Percentiles rank a stretch among this genome's conserved stretches.
Conservation (phyloP, 35 echinoderm and acorn worm species). For the Chiridota heheva region DNA sequence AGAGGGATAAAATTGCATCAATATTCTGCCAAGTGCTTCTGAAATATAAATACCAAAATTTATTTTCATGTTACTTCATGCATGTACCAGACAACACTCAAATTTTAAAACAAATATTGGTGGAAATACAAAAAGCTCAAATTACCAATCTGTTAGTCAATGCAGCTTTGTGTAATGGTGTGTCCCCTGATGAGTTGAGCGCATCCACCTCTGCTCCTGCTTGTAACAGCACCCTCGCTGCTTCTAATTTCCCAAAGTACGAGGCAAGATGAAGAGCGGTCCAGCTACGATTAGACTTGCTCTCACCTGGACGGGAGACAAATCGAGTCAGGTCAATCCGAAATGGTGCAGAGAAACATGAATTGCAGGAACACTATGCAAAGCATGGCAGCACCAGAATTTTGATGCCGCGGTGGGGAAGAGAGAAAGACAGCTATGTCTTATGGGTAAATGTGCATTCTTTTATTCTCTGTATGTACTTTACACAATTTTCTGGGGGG, state of each 20-base stretch:
- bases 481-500: no score
- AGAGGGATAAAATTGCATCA: background rate
- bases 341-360: no score
- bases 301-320: no score
- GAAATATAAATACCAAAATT: background rate
- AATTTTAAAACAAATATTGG: background rate
- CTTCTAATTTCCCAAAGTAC: conserved; percentile 94
- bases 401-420: no score
- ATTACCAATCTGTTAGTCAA: conserved; percentile 83
- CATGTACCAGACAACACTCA: background rate
- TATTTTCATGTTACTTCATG: background rate
- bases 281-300: conserved; percentile 91
- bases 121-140: background rate
- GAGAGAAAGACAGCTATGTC: no score
- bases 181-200: conserved; percentile 77
- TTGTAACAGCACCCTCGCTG: conserved; percentile 50
- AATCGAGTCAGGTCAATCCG: no score
- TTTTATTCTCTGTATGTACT: no score
- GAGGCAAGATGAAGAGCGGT: conserved; percentile 77
- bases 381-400: no score
- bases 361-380: no score
- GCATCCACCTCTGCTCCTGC: conserved; percentile 71
- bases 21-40: background rate
- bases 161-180: conserved; percentile 89
- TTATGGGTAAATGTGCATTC: no score